Evolutionary conservation across 2,888 invertebrate species (phyloP).

Genomic region (Odontocerum albicorne): DNA sequence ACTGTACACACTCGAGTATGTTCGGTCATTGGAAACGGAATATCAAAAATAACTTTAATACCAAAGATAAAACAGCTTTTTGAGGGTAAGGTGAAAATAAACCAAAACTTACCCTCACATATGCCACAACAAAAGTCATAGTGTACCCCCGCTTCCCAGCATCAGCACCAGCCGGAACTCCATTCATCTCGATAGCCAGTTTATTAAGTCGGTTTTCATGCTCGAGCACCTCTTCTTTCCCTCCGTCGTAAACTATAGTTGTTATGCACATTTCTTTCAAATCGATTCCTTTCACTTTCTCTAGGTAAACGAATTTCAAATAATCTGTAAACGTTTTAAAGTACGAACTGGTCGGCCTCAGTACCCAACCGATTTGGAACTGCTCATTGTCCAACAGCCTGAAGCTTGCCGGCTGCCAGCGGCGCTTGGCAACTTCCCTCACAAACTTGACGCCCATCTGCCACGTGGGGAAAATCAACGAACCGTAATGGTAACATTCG

Average conservation of each 20-base stretch:
- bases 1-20: too few species aligned
- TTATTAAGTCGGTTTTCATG: slow-evolving; percentile 64
- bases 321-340: slow-evolving; percentile 67
- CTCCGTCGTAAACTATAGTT: slow-evolving; percentile 91
- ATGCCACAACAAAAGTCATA: slow-evolving; percentile 97
- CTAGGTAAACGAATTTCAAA: slow-evolving; percentile 70
- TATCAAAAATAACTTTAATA: too few species aligned
- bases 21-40: too few species aligned
- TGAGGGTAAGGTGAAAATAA: too few species aligned
- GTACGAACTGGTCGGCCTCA: slow-evolving; percentile 57
- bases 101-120: slow-evolving; percentile 85
- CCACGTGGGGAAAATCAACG: slow-evolving; percentile 92
- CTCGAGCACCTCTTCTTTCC: slow-evolving; percentile 66
- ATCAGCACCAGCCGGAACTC: slow-evolving; percentile 86
- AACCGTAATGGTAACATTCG: slow-evolving; percentile 83
- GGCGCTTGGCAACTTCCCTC: slow-evolving; percentile 76
- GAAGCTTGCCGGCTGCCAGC: slow-evolving; percentile 94
- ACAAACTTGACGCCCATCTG: slow-evolving; percentile 88
- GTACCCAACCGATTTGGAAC: slow-evolving; percentile 87
- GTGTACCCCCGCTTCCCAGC: slow-evolving; percentile 96
- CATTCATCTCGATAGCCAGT: slow-evolving; percentile 75
- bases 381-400: slow-evolving; percentile 94
- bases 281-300: slow-evolving; percentile 84
- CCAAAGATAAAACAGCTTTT: too few species aligned
- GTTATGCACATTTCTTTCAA: slow-evolving; percentile 82